A percentile compares a stretch with the other conserved stretches of the same genome.
Conservation (phyloP, 2,888 invertebrate species). For the Axea sp. region DNA sequence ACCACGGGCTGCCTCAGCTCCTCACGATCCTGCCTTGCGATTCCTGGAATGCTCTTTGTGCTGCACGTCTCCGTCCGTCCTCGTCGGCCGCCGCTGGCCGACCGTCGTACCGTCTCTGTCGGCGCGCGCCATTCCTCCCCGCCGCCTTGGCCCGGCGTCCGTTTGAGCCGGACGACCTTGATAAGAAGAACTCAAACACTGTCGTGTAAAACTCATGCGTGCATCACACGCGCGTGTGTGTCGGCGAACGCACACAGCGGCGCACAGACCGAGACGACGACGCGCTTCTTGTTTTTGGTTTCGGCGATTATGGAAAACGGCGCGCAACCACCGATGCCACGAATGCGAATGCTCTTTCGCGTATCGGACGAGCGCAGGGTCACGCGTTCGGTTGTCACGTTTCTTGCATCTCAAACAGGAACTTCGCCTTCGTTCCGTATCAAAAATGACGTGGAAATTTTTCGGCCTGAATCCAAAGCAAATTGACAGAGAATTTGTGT, state of each 20-base stretch:
- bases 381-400: background rate
- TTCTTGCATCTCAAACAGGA: no score
- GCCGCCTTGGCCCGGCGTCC: slow-evolving; percentile 20
- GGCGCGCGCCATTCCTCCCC: slow-evolving; percentile 27
- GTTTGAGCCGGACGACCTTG: slow-evolving; percentile 69
- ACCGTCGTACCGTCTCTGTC: slow-evolving; percentile 8
- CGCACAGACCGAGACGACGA: slow-evolving; percentile 24
- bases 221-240: slow-evolving; percentile 23
- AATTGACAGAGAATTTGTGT: no score
- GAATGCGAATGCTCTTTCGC: no score
- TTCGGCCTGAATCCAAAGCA: no score
- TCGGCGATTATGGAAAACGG: slow-evolving; percentile 49
- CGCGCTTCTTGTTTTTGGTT: slow-evolving; percentile 31
- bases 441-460: no score
- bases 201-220: slow-evolving; percentile 44
- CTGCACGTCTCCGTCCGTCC: slow-evolving; percentile 64
- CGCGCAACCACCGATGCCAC: slow-evolving; percentile 11
- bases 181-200: slow-evolving; percentile 64
- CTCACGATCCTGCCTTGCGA: slow-evolving; percentile 59
- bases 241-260: slow-evolving; percentile 9
- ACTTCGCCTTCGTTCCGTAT: no score
- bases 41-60: slow-evolving; percentile 77
- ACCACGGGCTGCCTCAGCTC: slow-evolving; percentile 48
- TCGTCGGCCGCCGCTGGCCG: slow-evolving; percentile 1
- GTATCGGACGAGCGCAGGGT: no score